These are phyloP conservation scores for Onchidella celtica DNA, from an alignment of 2,888 invertebrate species.

Conservation along the genomic window DNA sequence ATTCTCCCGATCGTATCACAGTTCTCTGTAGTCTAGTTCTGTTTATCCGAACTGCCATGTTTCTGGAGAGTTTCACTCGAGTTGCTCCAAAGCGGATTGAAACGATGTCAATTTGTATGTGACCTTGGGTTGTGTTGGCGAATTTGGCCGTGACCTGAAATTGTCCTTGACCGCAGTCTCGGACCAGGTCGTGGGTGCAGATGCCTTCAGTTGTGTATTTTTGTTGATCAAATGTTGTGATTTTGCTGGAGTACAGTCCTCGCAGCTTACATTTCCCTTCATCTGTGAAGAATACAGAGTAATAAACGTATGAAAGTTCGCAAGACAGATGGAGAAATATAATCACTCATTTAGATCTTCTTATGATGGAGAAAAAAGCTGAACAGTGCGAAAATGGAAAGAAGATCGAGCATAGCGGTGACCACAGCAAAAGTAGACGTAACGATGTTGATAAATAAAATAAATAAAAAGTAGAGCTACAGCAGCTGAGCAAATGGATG, in stretches of 20 bases:
- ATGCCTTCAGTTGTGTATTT: conserved; percentile 1
- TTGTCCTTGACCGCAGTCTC: conserved; percentile 15
- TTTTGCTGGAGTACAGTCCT: conserved; percentile 1
- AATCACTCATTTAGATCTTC: no score
- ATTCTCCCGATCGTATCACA: neutral
- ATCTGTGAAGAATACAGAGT: conserved; percentile 29
- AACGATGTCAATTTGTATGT: neutral
- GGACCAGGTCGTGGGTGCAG: conserved; percentile 22
- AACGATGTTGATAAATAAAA: no score
- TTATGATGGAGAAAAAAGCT: no score
- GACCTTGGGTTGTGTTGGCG: neutral
- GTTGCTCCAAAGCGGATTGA: conserved; percentile 20
- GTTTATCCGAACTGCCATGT: conserved; percentile 27
- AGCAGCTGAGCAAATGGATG: no score
- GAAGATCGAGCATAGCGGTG: no score
- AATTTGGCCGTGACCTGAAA: conserved; percentile 13
- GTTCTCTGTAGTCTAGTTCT: neutral
- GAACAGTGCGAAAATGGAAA: no score
- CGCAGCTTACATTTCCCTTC: neutral
- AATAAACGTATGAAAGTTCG: no score
- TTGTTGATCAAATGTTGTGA: conserved; percentile 23
- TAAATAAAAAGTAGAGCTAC: no score
- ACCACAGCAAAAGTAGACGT: no score
- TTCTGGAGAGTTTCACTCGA: conserved; percentile 25
- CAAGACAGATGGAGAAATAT: no score